These are phyloP conservation scores for Atta colombica DNA, from an alignment of 1,140 invertebrate species.

Conservation along the genomic window DNA sequence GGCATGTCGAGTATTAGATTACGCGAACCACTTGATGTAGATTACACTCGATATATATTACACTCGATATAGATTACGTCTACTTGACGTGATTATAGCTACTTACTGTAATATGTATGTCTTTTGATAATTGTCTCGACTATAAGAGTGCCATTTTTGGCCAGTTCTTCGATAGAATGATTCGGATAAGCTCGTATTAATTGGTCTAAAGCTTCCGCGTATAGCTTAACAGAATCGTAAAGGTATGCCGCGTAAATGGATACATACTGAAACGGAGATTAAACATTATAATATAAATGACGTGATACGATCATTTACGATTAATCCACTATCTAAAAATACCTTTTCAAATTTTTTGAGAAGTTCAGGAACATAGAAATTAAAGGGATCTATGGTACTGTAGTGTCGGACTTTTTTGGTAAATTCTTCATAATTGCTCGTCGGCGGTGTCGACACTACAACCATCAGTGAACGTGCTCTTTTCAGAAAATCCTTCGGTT, in stretches of 20 bases:
- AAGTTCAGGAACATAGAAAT: slow-evolving; percentile 89
- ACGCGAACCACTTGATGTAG: slow-evolving; percentile 17
- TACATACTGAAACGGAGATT: slow-evolving; percentile 89
- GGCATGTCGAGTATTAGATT: slow-evolving; percentile 13
- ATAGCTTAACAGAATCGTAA: slow-evolving; percentile 97
- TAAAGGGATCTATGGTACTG: slow-evolving; percentile 92
- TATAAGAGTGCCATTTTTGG: slow-evolving; percentile 92
- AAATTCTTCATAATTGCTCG: slow-evolving; percentile 91
- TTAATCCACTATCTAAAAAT: not conserved
- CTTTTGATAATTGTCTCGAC: slow-evolving; percentile 93
- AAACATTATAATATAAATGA: not conserved
- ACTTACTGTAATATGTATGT: slow-evolving; percentile 93
- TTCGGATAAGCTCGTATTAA: slow-evolving; percentile 89
- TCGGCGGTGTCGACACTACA: slow-evolving; percentile 93
- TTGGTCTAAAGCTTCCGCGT: slow-evolving; percentile 94
- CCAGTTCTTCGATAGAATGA: slow-evolving; percentile 90
- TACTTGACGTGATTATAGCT: slow-evolving; percentile 48
- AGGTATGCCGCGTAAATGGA: slow-evolving; percentile 98
- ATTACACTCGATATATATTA: not conserved
- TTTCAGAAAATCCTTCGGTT: slow-evolving; percentile 90
- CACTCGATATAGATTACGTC: slow-evolving; percentile 37
- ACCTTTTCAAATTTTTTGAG: slow-evolving; percentile 88
- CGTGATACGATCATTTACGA: not conserved
- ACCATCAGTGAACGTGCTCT: slow-evolving; percentile 93
- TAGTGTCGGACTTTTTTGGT: slow-evolving; percentile 92